Base-by-base conservation (phyloP, 2,797 vertebrate species). In the Ispidina lecontei region DNA sequence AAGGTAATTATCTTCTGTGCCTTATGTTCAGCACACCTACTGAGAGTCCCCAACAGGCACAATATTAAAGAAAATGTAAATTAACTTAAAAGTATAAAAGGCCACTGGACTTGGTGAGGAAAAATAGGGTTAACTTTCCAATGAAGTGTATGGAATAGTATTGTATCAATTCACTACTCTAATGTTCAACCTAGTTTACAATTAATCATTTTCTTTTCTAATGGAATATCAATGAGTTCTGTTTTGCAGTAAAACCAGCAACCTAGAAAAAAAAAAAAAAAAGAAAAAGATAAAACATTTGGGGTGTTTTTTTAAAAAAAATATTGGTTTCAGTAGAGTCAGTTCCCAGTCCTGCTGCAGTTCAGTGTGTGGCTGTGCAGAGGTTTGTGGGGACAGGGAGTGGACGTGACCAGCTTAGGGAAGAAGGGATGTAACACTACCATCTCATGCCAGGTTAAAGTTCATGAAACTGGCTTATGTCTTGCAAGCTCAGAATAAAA, bases 1-100 rank as follows among this genome's bases (percentile, higher is more conserved):
- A 83, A 72, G 70, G 37, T 64, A 63, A 87, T 94, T 82, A 51
- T 84, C 60, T 90, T 73, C 60, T 80, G 37, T 89, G 43, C 46
- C 62, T 84, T 74, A 51, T 4, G 1, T 78, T 86, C 55, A 78
- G 51, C 51, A 52, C 62, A 72, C 59, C 41, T 55, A 86, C 74
- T 33, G 83, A 75, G 55, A 84, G 55, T 84, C 43, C 39, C 47
- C 51, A 78, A 41, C 13, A 84, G 35, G 63, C 0, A 0, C 29
- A 49, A 23, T 88, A 81, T 33, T 39, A 78, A 94, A 93, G 69
- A 84, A 87, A 75, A 56, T 56, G 29, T 70, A 79, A 68, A 60
- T 74, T 43, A 54, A 64, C 41, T 73, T 54, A 62, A 90, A 92
- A 64, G 10, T 31, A 49, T 52, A n/a, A 81, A 74, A 84, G 79